phyloP scores from a whole-genome alignment of 2,113 vertebrate genomes.

The Hemibagrus wyckioides region DNA sequence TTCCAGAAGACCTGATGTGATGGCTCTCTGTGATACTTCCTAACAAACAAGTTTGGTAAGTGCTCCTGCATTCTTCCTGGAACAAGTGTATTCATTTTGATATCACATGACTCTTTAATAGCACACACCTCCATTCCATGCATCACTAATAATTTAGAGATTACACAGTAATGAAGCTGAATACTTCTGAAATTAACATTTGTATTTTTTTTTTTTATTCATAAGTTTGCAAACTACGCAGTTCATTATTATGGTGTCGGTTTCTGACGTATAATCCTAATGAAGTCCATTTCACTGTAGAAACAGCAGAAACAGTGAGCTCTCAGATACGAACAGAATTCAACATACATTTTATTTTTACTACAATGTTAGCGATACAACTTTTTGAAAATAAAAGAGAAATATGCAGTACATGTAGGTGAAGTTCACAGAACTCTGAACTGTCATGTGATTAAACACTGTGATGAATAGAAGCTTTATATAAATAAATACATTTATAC shows the following conservation, averaged over 20 bases:
- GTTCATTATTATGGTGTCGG: background rate
- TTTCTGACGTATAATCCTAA: background rate
- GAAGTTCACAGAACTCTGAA: constrained; percentile 10
- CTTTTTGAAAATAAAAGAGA: background rate
- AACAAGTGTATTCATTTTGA: background rate
- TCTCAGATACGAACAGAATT: background rate
- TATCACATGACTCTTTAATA: background rate
- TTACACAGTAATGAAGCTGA: background rate
- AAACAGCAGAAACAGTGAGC: background rate
- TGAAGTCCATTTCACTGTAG: background rate
- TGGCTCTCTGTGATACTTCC: background rate
- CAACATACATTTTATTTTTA: background rate
- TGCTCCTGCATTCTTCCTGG: background rate
- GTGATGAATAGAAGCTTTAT: background rate
- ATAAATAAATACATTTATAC: background rate
- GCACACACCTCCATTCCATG: too few relatives aligned
- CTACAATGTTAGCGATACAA: background rate
- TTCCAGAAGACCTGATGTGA: background rate
- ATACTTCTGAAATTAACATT: background rate
- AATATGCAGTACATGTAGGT: background rate
- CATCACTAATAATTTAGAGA: background rate
- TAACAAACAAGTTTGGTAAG: background rate
- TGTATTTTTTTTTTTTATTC: background rate
- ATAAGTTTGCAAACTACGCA: background rate
- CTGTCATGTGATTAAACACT: background rate